A percentile compares a stretch with the other conserved stretches of the same genome.
Conservation (phyloP, 2,888 invertebrate genomes). For the Allolobophora icterica region DNA sequence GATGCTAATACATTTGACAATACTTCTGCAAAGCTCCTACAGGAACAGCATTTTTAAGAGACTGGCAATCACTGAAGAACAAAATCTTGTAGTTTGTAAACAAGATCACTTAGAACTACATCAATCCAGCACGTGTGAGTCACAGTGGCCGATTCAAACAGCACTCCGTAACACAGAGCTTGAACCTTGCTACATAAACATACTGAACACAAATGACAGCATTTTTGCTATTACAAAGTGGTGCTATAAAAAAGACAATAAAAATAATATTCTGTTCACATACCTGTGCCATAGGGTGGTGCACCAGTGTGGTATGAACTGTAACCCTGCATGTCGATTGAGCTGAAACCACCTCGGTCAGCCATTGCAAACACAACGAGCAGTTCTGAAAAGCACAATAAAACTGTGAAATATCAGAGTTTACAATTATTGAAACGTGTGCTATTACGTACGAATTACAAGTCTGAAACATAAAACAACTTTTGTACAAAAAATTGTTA, state of each 20-base stretch:
- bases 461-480: background rate
- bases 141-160: too few relatives aligned
- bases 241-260: background rate
- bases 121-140: too few relatives aligned
- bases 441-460: background rate
- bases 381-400: background rate
- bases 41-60: too few relatives aligned
- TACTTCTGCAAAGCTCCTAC: too few relatives aligned
- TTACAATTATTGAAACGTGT: background rate
- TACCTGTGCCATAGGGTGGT: background rate
- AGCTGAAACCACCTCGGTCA: constrained; percentile 3
- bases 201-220: background rate
- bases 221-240: background rate
- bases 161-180: too few relatives aligned
- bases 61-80: too few relatives aligned
- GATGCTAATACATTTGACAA: too few relatives aligned
- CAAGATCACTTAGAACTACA: too few relatives aligned
- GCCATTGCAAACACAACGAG: background rate
- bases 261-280: background rate
- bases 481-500: background rate
- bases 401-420: background rate
- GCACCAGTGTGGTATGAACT: constrained; percentile 34
- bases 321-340: constrained; percentile 31
- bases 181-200: too few relatives aligned
- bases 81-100: too few relatives aligned